Base-by-base conservation (phyloP, 2,888 invertebrate genomes). In the Dichetophora obliterata region DNA sequence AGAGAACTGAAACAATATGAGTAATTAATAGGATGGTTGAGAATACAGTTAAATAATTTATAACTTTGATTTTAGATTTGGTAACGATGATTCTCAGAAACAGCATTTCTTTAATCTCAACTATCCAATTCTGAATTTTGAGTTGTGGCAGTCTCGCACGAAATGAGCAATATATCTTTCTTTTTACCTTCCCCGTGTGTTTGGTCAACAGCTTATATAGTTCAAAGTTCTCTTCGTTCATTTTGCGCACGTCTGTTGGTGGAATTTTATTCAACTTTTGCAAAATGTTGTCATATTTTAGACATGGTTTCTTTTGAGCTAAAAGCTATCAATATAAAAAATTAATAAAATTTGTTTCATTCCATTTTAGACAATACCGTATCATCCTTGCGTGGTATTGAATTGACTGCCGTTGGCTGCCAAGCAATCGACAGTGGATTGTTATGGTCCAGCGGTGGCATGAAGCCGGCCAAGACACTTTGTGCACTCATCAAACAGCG, bases 331-430 rank as follows among this genome's bases (percentile, higher is more conserved):
- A 14, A 24, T 57, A 69, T 50, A 5, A n/a, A n/a, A n/a, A 76
- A 54, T 54, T 54, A 19, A 22, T 24, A 11, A 19, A 1, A 68
- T 14, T 0, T 24, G 9, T 52, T 54, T 9, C 76, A 86, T 90
- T 89, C 5, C 19, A 19, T 19, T 50, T 34, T 19, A 57, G 11
- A 4, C n/a, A 6, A 19, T 91, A 95, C 96, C 90, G 93, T 93
- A 88, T 97, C 96, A 78, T 92, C 85, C 65, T 91, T 85, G 74
- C 91, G 90, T 0, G 96, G 95, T 37, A 93, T 89, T 0, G 95
- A 93, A 88, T 95, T 95, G 1, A 98, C 93, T 8, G 98, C 95
- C 78, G 97, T 93, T 0, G 98, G 98, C 84, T 95, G 95, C 98
- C 98, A 98, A 0, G 89, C 86, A 75, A 92, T 87, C n/a, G 89